Base-by-base conservation (phyloP, 1,140 invertebrate genomes). In the Archivesica marissinica region DNA sequence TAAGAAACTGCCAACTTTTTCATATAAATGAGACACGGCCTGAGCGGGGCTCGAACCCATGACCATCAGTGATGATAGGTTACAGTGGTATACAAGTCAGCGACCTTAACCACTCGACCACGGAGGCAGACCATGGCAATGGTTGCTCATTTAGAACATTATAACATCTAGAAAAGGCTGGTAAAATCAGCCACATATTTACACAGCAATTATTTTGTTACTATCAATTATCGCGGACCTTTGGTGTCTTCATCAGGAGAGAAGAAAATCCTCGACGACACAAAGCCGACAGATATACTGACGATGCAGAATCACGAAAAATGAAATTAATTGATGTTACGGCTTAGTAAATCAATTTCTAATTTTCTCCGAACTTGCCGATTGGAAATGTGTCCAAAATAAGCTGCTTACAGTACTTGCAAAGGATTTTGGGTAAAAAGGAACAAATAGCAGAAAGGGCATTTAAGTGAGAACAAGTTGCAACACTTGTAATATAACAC, bases 241-340 rank as follows among this genome's bases (percentile, higher is more conserved):
- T 76, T 54, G 59, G 30, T 54, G 70, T 75, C 50, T 54, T 75
- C 75, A 61, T 76, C 35, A 30, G 30, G 35, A 33, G 30, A 64
- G 35, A 4, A 28, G 76, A 13, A 78, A 41, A 78, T 78, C 68
- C 25, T n/a, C 23, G 6, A 1, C 20, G 80, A 83, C 80, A 64
- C 47, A 74, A 83, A 83, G 80, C 33, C 38, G 80, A 83, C 80
- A 75, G 80, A 70, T 74, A 83, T 74, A 83, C 52, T 17, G 35
- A 28, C 47, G 39, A 15, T 30, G 38, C 35, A 50, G 80, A 83
- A 83, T 72, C 80, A 83, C 80, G 68, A 83, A 83, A 83, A 83
- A 83, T 83, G 80, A 64, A 83, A 83, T 83, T 83, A 83, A 83
- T 83, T 83, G 80, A 83, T 83, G 80, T 83, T 74, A 70, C 38